These are phyloP conservation scores for Amphipoea lucens DNA, from an alignment of 2,888 invertebrate genomes.

Conservation along the genomic window DNA sequence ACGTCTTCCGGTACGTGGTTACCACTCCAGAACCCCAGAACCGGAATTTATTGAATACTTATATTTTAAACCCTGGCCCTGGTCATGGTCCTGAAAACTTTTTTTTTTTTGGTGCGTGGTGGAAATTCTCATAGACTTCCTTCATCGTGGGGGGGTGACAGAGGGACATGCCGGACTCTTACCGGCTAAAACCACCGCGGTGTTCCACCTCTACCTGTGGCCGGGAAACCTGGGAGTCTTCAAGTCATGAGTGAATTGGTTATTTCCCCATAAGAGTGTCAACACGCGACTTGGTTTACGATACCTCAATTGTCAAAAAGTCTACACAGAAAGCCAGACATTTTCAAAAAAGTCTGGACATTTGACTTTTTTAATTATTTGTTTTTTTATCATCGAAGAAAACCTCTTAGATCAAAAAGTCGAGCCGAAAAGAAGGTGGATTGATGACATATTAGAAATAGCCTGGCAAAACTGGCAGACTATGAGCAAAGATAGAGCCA, in stretches of 20 bases:
- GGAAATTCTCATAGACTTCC: too few species aligned
- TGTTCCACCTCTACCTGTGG: too few species aligned
- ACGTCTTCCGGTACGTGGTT: neutral
- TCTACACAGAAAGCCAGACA: neutral
- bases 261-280: neutral
- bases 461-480: neutral
- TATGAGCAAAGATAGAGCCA: neutral
- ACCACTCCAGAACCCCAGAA: neutral
- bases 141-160: too few species aligned
- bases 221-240: neutral
- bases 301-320: neutral
- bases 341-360: neutral
- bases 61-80: neutral
- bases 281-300: neutral
- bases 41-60: neutral
- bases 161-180: too few species aligned
- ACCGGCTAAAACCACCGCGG: too few species aligned
- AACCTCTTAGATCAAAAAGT: neutral
- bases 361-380: neutral
- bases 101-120: too few species aligned
- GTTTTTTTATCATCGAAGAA: neutral
- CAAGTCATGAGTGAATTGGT: too few species aligned
- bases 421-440: neutral
- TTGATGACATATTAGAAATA: neutral
- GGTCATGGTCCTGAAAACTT: neutral